These are phyloP conservation scores for Pluvianellus socialis DNA, from an alignment of 2,113 vertebrate genomes.

Conservation along the genomic window DNA sequence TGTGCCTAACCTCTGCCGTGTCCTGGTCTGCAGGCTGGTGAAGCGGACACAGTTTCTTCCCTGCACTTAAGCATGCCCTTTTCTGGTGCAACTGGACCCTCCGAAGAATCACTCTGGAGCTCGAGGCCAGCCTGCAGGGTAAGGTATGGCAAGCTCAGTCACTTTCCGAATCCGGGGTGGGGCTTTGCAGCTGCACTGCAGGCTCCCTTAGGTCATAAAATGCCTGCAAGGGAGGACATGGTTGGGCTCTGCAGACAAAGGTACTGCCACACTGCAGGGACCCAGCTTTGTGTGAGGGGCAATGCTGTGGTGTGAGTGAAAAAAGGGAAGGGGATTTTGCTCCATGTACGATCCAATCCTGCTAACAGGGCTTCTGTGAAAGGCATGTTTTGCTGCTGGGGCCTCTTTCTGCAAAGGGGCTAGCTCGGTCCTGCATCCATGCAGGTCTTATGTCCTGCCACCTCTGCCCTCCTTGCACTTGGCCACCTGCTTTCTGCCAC, in stretches of 20 bases:
- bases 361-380: too few species aligned
- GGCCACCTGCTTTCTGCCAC: accelerated
- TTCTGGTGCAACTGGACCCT: neutral
- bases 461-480: neutral
- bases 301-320: accelerated
- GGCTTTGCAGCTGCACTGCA: neutral
- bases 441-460: accelerated
- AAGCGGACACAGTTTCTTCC: neutral
- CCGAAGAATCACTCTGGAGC: constrained; percentile 52
- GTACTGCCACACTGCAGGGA: neutral
- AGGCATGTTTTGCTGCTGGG: neutral
- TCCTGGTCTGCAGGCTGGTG: constrained; percentile 40
- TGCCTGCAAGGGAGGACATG: neutral
- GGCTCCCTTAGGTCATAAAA: neutral
- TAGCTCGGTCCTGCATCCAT: accelerated
- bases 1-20: neutral
- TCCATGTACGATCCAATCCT: neutral
- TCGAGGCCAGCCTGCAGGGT: constrained; percentile 58
- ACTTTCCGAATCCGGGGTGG: neutral
- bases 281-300: accelerated
- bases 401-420: neutral
- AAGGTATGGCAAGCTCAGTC: constrained; percentile 61
- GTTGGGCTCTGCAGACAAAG: neutral
- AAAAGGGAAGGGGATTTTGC: neutral
- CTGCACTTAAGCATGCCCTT: neutral